Base-by-base conservation (phyloP, 2,888 invertebrate genomes). In the Cecidostiba fungosa region DNA sequence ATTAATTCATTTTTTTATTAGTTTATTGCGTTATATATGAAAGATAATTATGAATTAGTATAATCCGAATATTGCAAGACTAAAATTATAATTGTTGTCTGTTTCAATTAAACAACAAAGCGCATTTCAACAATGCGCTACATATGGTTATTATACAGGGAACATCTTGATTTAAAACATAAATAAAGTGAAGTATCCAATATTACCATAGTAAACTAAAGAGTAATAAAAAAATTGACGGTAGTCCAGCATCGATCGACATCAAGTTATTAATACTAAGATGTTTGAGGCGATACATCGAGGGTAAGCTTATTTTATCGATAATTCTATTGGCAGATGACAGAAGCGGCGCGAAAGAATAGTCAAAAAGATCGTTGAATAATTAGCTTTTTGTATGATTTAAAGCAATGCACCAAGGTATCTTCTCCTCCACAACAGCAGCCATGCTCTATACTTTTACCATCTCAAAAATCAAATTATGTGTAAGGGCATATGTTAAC, bases 211-310 rank as follows among this genome's bases (percentile, higher is more conserved):
- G 8, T 59, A 29, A 72, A 66, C 54, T n/a, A 80, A 86, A 77
- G 66, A 50, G 32, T 47, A 82, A 85, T 77, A 26, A 69, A 47
- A 78, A 66, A 72, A 62, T 85, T 72, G 26, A 74, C 23, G 26
- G 47, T 77, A 72, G 70, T 86, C 82, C 84, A 86, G 78, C 84
- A 77, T 86, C 81, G 72, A 74, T 77, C 69, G 62, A 84, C 74
- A 82, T 54, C 73, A 47, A 81, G 72, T 19, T 36, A 73, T 77
- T 66, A 78, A 73, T 59, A 77, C 77, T 81, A 77, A 70, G 70
- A 80, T 50, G 54, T 72, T 74, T 70, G 23, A 70, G 16, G 50
- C 50, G 50, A 32, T 70, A 59, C 32, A 16, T 77, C 79, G 54
- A 69, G 62, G 77, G n/a, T 54, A 36, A 23, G 47, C 16, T 47